Conservation (phyloP, 2,888 invertebrate species). For the Euzetes globulus region DNA sequence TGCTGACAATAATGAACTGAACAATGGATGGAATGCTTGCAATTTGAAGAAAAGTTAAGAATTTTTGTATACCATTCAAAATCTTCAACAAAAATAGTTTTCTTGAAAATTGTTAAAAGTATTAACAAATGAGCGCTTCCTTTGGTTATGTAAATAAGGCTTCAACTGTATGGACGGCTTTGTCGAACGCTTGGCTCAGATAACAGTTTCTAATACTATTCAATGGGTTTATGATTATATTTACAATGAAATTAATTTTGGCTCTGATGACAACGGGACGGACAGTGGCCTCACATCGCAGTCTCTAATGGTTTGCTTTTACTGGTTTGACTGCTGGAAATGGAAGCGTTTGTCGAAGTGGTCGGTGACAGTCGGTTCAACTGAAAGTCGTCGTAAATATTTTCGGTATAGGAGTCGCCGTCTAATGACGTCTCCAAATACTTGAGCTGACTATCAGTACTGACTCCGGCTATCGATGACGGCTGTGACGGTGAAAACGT, state of each 20-base stretch:
- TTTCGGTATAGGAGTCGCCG: constrained; percentile 32
- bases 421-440: constrained; percentile 38
- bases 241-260: background rate
- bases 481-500: constrained; percentile 17
- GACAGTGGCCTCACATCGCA: constrained; percentile 40
- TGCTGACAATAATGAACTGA: background rate
- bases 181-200: background rate
- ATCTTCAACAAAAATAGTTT: background rate
- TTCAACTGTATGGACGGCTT: background rate
- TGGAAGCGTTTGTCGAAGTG: constrained; percentile 31
- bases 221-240: background rate
- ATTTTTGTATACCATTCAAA: background rate
- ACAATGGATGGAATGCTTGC: background rate
- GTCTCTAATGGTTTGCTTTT: constrained; percentile 41
- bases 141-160: background rate
- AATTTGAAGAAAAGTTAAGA: background rate
- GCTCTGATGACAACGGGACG: background rate
- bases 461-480: constrained; percentile 21
- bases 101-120: background rate
- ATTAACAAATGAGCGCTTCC: constrained; percentile 13
- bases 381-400: constrained; percentile 33
- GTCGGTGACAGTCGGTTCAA: constrained; percentile 3
- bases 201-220: background rate
- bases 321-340: constrained; percentile 32
- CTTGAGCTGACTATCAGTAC: constrained; percentile 26